Evolutionary conservation across 1,140 invertebrate species (phyloP), one percentile per base, ranked within the genome.

Genomic region (roundworm (Caenorhabditis elegans)): DNA sequence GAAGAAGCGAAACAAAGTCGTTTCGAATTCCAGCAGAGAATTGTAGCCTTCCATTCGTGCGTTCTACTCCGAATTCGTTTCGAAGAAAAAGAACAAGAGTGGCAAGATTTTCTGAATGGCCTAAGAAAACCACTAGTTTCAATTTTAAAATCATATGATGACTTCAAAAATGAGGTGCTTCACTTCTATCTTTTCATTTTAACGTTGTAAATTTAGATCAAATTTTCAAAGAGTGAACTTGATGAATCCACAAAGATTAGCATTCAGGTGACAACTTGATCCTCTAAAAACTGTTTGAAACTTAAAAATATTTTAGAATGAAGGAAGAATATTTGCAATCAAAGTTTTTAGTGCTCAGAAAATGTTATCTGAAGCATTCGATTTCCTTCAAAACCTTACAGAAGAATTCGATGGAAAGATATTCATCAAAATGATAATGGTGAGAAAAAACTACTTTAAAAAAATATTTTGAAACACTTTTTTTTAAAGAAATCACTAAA

Each of bases 371-470:
- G 10, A 17, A 2, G 60, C 17, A 0, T 70, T 70, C 10, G n/a
- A 70, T 11, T 39, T 22, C 19, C n/a, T 70, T 11, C 11, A 70
- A 3, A 11, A n/a, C 5, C n/a, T 70, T 2, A 43, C 60, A 22
- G 19, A 22, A 22, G n/a, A 70, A 2, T 39, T n/a, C 22, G 60
- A 39, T 24, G 60, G 43, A 10, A 39, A 10, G 22, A 39, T 39
- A n/a, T 70, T 70, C 10, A 70, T 70, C 6, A 22, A 13, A 70
- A 70, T 70, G 34, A 39, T 70, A 39, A 70, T 70, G 60, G 60
- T 70, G 39, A 15, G 39, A 5, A 43, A 15, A 60, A 0, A 13
- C 26, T 22, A 22, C 11, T 10, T 39, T 34, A 19, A 2, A 22
- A 17, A 22, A 22, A 70, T 19, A 55, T 55, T 0, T 6, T 15